Base-by-base conservation (phyloP, 1,140 invertebrate genomes). In the Neodiprion virginianus region DNA sequence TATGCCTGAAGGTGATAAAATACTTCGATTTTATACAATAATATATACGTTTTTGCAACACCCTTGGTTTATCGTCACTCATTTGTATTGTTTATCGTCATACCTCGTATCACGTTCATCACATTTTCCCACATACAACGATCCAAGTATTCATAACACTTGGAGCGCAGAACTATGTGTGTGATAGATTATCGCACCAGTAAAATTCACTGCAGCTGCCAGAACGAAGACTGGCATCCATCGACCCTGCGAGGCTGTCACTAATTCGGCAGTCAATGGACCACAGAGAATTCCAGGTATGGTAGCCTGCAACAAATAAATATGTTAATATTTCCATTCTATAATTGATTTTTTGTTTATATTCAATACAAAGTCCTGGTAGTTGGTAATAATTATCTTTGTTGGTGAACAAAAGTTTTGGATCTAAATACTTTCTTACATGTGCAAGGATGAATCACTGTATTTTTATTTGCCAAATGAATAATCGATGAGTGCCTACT, bases 221-320 rank as follows among this genome's bases (percentile, higher is more conserved):
- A 95, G 85, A 50, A 94, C 89, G 84, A 95, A 95, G 17, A 95
- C 94, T 2, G 93, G 93, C 84, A 94, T 91, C 94, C 94, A 95
- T 72, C 93, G 89, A 40, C 94, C 93, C 79, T 92, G 89, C 4
- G 93, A 94, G 61, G 92, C 89, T 0, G 91, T 93, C 0, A 95
- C 94, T 71, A 95, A 85, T 84, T 94, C 93, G 7, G 94, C 94
- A 14, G 94, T 95, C 48, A 95, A 78, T 65, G 94, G 94, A n/a
- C 94, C 94, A 83, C 93, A 94, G 47, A 94, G 85, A 73, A 95
- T 94, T 40, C 94, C 94, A 21, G 94, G 94, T 81, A 95, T 93
- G 1, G 94, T 95, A 47, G 94, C 94, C 91, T 93, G 79, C 53
- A 84, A 87, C 73, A 69, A 72, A 79, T 28, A 28, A 75, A 72